phyloP scores from a whole-genome alignment of 1,140 invertebrate genomes.

The Ceratina australensis region DNA sequence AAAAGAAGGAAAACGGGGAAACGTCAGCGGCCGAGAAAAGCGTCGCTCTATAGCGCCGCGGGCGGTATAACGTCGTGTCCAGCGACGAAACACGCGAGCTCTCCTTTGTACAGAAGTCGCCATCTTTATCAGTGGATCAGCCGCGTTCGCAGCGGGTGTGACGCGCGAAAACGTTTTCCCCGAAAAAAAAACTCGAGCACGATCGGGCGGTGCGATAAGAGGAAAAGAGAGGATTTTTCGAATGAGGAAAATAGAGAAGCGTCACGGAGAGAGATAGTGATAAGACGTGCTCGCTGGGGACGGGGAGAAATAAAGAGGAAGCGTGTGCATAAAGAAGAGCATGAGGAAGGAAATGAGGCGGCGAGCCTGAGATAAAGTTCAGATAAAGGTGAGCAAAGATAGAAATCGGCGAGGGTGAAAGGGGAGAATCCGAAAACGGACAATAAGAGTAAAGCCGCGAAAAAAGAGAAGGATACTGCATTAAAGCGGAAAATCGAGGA shows the following conservation, averaged over 20 bases:
- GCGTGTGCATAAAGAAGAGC: too few relatives aligned
- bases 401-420: neutral
- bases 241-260: neutral
- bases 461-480: neutral
- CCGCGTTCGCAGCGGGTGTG: slow-evolving; percentile 12
- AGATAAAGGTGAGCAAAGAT: slow-evolving; percentile 13
- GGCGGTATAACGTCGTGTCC: slow-evolving; percentile 1
- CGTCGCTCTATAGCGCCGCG: slow-evolving; percentile 12
- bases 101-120: slow-evolving; percentile 30
- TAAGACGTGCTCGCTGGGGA: neutral
- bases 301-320: slow-evolving; percentile 4
- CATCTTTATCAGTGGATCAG: slow-evolving; percentile 35
- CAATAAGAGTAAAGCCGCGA: neutral
- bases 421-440: neutral
- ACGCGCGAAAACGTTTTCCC: slow-evolving; percentile 15
- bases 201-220: slow-evolving; percentile 11
- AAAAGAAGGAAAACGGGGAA: neutral
- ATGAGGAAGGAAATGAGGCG: slow-evolving; percentile 2
- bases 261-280: slow-evolving; percentile 13
- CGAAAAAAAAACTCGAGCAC: neutral
- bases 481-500: neutral
- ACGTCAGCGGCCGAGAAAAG: slow-evolving; percentile 8
- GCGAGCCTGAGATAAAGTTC: neutral
- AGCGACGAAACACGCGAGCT: slow-evolving; percentile 19
- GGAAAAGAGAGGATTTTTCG: neutral